Evolutionary conservation across 2,113 vertebrate genomes (phyloP), one percentile per base, ranked within the genome.

Genomic region (Turdus rufiventris): DNA sequence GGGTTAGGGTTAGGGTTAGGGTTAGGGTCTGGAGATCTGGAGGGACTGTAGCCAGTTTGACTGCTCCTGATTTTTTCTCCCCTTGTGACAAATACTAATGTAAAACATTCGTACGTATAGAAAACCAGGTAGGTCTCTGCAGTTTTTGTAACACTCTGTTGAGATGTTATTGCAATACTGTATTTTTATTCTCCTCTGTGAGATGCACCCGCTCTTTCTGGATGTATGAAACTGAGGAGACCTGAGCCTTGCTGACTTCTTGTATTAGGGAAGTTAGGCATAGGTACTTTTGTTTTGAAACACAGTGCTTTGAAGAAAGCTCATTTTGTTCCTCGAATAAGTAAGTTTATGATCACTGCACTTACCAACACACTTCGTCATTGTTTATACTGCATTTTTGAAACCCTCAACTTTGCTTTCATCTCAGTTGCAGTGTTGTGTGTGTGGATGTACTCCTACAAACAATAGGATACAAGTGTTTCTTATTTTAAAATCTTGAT

Each of bases 401-500:
- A 74, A 96, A 77, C 28, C 40, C 48, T 88, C 67, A 58, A 10
- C 51, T 87, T 62, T 5, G 14, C 74, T 93, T 96, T 92, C 85
- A 88, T 93, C 89, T 96, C 85, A 63, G 67, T 71, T 83, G 75
- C 1, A 6, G 38, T 76, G 77, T 20, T 78, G 57, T 94, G 66
- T 81, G 43, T 91, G 63, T 76, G 70, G 36, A 72, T 91, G 45
- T 85, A n/a, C 79, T 95, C 83, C 68, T 43, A 74, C 79, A 93
- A 93, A 95, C 78, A 97, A 84, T 80, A 90, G 51, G n/a, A 68
- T 45, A 67, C 57, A 85, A 95, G 40, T 86, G 90, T 94, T 96
- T 91, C 79, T 96, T 94, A 80, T 88, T 93, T 88, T 71, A 91
- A 94, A 92, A 92, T 80, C 88, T 91, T 91, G 79, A 91, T 92